Conservation (phyloP, 2,797 vertebrate species). For the Galagoides demidoff region DNA sequence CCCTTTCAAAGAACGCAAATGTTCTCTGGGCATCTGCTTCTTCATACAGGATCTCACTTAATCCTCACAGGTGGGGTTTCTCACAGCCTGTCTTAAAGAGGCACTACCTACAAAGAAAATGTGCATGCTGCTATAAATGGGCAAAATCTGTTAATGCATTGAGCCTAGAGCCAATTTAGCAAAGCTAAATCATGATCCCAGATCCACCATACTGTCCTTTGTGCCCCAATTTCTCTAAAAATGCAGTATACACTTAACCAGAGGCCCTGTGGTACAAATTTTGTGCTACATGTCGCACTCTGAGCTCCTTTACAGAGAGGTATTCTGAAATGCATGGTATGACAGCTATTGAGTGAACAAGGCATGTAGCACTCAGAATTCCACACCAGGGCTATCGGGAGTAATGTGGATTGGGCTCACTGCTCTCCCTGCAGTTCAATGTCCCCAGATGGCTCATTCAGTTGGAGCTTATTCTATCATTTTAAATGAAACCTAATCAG, state of each 20-base stretch:
- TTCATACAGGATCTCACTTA: not conserved
- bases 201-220: not conserved
- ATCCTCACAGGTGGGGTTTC: not conserved
- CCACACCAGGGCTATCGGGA: not conserved
- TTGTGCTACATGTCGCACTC: not conserved
- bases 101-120: not conserved
- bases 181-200: not conserved
- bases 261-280: not conserved
- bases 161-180: not conserved
- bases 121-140: not conserved
- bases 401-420: not conserved
- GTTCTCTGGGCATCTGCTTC: not conserved
- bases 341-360: not conserved
- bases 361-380: not conserved
- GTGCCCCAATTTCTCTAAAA: not conserved
- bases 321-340: not conserved
- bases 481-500: slow-evolving; percentile 18
- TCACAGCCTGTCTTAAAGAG: not conserved
- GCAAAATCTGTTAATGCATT: not conserved
- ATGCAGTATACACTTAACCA: fast-evolving
- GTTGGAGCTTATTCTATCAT: not conserved
- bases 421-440: not conserved
- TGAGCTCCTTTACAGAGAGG: not conserved
- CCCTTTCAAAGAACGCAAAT: not conserved
- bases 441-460: slow-evolving; percentile 22